Evolutionary conservation across 1,140 invertebrate genomes (phyloP), one percentile per base, ranked within the genome.

Genomic region (Stegodyphus dumicola): DNA sequence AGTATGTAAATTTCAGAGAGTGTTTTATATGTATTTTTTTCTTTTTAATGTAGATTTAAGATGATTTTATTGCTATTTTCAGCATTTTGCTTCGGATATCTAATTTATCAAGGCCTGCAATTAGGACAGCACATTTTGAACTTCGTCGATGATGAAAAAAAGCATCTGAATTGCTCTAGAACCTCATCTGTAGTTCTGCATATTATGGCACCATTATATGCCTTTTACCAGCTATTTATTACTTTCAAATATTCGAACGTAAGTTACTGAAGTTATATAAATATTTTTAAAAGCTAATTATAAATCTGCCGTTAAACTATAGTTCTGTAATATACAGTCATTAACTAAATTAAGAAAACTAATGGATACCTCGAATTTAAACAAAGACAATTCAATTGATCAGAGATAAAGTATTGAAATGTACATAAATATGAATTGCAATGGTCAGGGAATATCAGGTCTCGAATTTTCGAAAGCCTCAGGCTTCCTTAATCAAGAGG

Each of bases 191-290:
- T 94, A 15, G 87, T 92, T 51, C 89, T 93, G 17, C 93, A 94
- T 86, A 89, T 94, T 18, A 88, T 94, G 15, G 92, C 93, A 88
- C 94, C 94, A 0, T 88, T 93, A 6, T 95, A 94, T 90, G 94
- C 94, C 49, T 94, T 95, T 88, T 90, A 94, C 54, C 93, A 94
- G 87, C 91, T 95, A 3, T 95, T 93, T 90, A 94, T 95, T 88
- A 93, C 94, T 84, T 95, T 95, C 90, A 95, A 95, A 90, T 95
- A 94, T 89, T 94, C 94, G 5, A 95, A 95, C 88, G 94, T 95
- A 89, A 93, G 93, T 87, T n/a, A 60, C 2, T 10, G 1, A 5
- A 10, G 15, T 60, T 60, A 10, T 60, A 1, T 60, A 60, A 10
- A 10, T 60, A 33, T 33, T 33, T 33, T 33, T 33, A 33, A 33